phyloP scores from a whole-genome alignment of 2,113 vertebrate species.

The Eulemur macaco region DNA sequence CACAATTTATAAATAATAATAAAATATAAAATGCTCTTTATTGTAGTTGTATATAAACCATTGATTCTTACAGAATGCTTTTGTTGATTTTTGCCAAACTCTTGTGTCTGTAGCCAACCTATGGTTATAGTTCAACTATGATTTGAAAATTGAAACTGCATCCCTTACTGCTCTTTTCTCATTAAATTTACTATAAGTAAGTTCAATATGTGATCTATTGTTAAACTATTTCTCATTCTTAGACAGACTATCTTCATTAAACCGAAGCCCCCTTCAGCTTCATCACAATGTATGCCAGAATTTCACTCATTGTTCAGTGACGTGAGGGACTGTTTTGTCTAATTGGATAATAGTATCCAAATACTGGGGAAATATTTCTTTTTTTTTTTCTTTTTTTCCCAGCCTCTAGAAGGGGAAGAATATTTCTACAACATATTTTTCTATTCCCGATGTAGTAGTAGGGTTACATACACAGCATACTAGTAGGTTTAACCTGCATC shows the following conservation, averaged over 20 bases:
- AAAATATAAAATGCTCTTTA: not conserved
- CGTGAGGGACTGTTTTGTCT: not conserved
- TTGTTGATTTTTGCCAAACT: not conserved
- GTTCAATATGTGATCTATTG: not conserved
- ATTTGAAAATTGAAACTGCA: not conserved
- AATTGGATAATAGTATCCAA: not conserved
- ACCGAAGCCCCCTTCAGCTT: not conserved
- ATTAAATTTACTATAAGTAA: too few relatives aligned
- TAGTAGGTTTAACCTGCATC: not conserved
- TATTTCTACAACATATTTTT: not conserved
- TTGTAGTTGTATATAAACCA: not conserved
- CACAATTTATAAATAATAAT: not conserved
- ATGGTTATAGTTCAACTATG: not conserved
- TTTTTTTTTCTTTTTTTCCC: not conserved
- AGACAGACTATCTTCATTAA: not conserved
- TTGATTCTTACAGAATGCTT: not conserved
- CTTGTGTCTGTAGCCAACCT: not conserved
- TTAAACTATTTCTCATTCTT: not conserved
- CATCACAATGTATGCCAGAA: not conserved
- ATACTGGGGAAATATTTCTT: not conserved
- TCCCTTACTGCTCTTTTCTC: not conserved
- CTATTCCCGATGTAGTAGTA: not conserved
- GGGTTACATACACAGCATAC: too few relatives aligned
- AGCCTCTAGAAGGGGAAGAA: not conserved
- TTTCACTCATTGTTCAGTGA: not conserved